These are phyloP conservation scores for Engraulis encrasicolus DNA, from an alignment of 2,113 vertebrate species.

Conservation along the genomic window DNA sequence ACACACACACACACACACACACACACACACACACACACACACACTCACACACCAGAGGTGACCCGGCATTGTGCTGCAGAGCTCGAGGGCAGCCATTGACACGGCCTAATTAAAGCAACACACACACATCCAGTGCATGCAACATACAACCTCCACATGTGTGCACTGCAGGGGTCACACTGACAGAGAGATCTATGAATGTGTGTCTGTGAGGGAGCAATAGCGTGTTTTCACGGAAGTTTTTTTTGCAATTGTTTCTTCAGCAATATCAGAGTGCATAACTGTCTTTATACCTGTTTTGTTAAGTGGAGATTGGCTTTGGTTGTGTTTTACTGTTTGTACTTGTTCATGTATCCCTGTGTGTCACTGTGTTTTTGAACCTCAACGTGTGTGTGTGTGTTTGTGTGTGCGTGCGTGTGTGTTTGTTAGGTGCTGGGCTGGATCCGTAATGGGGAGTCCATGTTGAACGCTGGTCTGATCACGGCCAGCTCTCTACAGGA, in stretches of 20 bases:
- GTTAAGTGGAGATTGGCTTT: too few relatives aligned
- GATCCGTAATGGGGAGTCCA: conserved; percentile 98
- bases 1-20: conserved; percentile 21
- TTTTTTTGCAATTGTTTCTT: too few relatives aligned
- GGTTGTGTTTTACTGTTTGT: neutral
- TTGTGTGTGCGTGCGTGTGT: neutral
- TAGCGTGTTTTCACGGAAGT: too few relatives aligned
- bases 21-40: neutral
- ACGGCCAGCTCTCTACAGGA: conserved; percentile 97
- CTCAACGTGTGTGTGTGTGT: conserved; percentile 10
- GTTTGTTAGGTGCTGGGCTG: conserved; percentile 84
- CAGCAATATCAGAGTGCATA: too few relatives aligned
- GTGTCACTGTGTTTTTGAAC: too few relatives aligned
- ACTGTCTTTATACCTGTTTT: too few relatives aligned
- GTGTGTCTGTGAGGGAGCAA: conserved; percentile 19
- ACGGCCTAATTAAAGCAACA: neutral
- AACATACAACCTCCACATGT: too few relatives aligned
- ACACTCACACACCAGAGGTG: neutral
- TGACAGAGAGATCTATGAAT: neutral
- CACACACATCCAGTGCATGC: neutral
- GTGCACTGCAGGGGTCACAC: neutral
- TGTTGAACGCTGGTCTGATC: conserved; percentile 96
- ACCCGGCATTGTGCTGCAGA: neutral
- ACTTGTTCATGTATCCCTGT: neutral
- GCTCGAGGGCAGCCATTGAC: neutral